Base-by-base conservation (phyloP, 2,797 vertebrate species). In the Enteromius thamalakanensis region DNA sequence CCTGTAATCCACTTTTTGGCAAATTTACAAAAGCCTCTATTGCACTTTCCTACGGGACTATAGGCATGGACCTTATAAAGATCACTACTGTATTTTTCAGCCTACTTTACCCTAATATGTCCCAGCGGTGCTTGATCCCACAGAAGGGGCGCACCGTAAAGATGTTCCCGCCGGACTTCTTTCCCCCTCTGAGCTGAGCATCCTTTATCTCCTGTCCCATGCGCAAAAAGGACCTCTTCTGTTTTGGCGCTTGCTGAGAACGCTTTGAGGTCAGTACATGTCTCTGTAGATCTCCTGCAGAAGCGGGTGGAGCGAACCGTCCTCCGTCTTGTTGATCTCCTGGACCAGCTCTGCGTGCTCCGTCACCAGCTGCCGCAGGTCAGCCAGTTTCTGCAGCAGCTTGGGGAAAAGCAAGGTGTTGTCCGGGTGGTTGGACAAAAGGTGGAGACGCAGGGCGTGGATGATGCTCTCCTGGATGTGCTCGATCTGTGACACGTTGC, bases 241-340 rank as follows among this genome's bases (percentile, higher is more conserved):
- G 29, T 37, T 32, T 19, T 7, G 1, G 10, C 4, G 49, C 64
- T 77, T 72, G 47, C 47, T 26, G 26, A 49, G 17, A 37, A 45
- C 0, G 37, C 21, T 79, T 84, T 34, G 3, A 19, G 32, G 19
- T 94, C 89, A 99, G 91, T 98, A 99, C 97, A 99, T 98, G 92
- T 99, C 97, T 90, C 93, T 96, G 94, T 99, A 99, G 89, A 99
- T 99, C 89, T 99, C 97, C 80, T 99, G 97, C 90, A 99, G 93
- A 80, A 99, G 93, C 3, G 97, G 97, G 88, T 99, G 97, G 84
- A 98, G 95, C 0, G 96, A 95, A 0, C 97, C 94, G 6, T 98
- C 97, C 90, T 98, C 96, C 0, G 94, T 96, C 86, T 95, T 97
- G 90, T 97, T 97, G 90, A 99, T 98, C 85, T 97, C 93, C 92